phyloP scores from a whole-genome alignment of 2,888 invertebrate species.

The Agrochola lychnidis region DNA sequence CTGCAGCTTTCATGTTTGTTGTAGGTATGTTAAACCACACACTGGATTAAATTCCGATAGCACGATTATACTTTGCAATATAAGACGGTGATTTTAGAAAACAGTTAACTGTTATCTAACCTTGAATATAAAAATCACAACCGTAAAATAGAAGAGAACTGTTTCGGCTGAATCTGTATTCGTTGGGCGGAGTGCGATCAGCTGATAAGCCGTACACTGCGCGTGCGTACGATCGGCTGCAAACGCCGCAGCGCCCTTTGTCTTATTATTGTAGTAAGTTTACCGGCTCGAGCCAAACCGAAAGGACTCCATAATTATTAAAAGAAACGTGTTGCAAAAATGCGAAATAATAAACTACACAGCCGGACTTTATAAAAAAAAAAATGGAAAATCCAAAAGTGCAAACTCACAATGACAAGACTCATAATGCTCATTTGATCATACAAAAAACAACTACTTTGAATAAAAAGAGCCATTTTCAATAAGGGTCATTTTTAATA shows the following conservation, averaged over 20 bases:
- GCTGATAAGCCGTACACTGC: constrained; percentile 75
- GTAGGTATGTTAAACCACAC: constrained; percentile 32
- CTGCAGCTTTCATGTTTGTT: constrained; percentile 91
- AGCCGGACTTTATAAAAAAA: neutral
- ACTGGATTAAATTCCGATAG: constrained; percentile 29
- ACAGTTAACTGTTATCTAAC: constrained; percentile 38
- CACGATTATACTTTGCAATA: constrained; percentile 11
- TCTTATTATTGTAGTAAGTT: constrained; percentile 37
- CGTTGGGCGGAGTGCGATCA: constrained; percentile 78
- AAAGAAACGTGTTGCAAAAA: constrained; percentile 1
- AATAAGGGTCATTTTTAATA: too few species aligned
- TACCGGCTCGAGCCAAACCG: neutral
- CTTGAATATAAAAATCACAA: constrained; percentile 70
- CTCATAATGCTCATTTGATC: too few species aligned
- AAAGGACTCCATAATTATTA: neutral
- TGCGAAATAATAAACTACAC: neutral
- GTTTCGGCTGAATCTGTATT: constrained; percentile 60
- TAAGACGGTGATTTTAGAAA: constrained; percentile 21
- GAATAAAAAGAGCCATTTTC: too few species aligned
- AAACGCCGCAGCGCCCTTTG: constrained; percentile 61
- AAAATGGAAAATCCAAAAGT: too few species aligned
- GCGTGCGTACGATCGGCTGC: constrained; percentile 76
- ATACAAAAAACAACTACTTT: too few species aligned
- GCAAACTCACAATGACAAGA: too few species aligned
- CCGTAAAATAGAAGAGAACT: constrained; percentile 64